These are phyloP conservation scores for Athripsodes cinereus DNA, from an alignment of 2,888 invertebrate species.

Conservation along the genomic window DNA sequence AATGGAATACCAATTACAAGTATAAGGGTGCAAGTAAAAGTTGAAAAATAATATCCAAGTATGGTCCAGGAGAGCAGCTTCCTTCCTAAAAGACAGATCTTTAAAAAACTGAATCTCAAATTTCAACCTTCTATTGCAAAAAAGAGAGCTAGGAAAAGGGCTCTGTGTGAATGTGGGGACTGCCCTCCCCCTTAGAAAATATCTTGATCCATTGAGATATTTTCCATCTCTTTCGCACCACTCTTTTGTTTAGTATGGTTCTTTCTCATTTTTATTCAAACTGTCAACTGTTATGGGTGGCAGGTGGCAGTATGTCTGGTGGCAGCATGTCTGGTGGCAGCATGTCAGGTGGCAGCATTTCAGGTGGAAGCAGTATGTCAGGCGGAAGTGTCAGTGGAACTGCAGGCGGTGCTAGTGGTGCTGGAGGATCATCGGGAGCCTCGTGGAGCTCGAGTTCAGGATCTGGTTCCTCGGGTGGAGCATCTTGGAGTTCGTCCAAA, in stretches of 20 bases:
- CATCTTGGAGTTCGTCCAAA: neutral
- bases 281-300: neutral
- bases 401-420: neutral
- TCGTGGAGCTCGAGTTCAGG: neutral
- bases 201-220: too few species aligned
- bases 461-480: neutral
- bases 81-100: too few species aligned
- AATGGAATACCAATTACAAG: too few species aligned
- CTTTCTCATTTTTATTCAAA: neutral
- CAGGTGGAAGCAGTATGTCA: neutral
- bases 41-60: too few species aligned
- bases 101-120: too few species aligned
- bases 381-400: neutral
- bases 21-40: too few species aligned
- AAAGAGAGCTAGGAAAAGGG: too few species aligned
- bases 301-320: neutral
- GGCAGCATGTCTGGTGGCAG: neutral
- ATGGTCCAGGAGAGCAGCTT: too few species aligned
- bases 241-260: neutral
- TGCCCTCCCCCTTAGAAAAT: too few species aligned
- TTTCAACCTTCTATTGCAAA: too few species aligned
- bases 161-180: too few species aligned
- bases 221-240: too few species aligned
- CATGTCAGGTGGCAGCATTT: neutral
- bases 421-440: neutral